Evolutionary conservation across 2,113 vertebrate species (phyloP).

Genomic region (Delphinus delphis): DNA sequence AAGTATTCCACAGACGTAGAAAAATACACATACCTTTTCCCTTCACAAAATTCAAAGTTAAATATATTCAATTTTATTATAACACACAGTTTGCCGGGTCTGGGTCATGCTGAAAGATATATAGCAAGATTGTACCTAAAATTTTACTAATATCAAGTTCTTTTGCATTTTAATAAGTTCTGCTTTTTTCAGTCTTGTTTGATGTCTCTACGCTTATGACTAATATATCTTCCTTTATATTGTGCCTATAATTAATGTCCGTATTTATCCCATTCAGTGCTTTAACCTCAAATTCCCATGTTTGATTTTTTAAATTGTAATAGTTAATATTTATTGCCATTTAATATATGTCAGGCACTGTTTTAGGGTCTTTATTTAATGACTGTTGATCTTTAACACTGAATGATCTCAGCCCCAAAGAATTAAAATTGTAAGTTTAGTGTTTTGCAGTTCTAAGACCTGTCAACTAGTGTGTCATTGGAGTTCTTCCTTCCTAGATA

Average conservation of each 20-base stretch:
- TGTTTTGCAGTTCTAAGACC: too few species aligned
- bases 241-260: not conserved
- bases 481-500: too few species aligned
- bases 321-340: too few species aligned
- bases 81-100: not conserved
- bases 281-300: not conserved
- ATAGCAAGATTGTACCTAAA: not conserved
- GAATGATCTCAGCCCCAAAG: too few species aligned
- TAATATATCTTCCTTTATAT: not conserved
- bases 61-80: not conserved
- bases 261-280: not conserved
- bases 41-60: not conserved
- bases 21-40: not conserved
- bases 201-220: not conserved
- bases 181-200: constrained; percentile 7
- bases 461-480: too few species aligned
- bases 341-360: too few species aligned
- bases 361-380: too few species aligned
- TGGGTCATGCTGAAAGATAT: not conserved
- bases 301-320: too few species aligned
- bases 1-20: not conserved
- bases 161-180: constrained; percentile 28
- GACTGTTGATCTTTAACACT: too few species aligned
- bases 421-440: too few species aligned
- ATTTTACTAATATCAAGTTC: not conserved